Conservation (phyloP, 2,797 vertebrate species). For the Galaxias olidus region DNA sequence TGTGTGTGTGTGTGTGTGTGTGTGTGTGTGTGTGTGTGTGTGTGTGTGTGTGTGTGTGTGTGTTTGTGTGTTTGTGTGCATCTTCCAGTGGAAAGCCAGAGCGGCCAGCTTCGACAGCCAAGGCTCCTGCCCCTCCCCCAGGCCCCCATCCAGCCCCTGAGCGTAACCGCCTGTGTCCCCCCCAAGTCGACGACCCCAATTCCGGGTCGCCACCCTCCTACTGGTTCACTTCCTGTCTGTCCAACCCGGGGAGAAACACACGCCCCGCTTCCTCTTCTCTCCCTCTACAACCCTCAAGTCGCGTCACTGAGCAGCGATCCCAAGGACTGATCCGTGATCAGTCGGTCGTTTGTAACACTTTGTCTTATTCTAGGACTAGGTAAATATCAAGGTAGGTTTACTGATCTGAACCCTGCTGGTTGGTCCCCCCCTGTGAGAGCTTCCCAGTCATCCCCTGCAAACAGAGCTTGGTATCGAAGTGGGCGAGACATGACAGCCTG, state of each 20-base stretch:
- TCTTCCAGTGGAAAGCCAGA: conserved; percentile 91
- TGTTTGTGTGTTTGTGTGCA: conserved; percentile 16
- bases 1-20: not conserved
- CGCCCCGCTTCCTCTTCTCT: conserved; percentile 31
- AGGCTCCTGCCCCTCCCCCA: conserved; percentile 92
- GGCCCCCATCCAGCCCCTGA: conserved; percentile 91
- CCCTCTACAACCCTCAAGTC: conserved; percentile 45
- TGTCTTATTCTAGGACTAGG: conserved; percentile 38
- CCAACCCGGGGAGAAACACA: conserved; percentile 65
- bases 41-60: not conserved
- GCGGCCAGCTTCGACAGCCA: conserved; percentile 97
- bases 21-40: conserved; percentile 14
- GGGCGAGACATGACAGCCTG: conserved; percentile 28
- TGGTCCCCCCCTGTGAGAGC: conserved; percentile 25
- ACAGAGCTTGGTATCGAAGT: conserved; percentile 26
- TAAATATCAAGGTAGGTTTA: conserved; percentile 31
- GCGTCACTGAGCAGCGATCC: conserved; percentile 48
- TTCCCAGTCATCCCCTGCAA: conserved; percentile 11
- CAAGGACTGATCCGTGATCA: conserved; percentile 57
- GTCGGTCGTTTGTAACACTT: conserved; percentile 47
- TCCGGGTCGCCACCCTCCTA: conserved; percentile 60
- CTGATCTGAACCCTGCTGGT: conserved; percentile 35
- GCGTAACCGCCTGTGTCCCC: conserved; percentile 70
- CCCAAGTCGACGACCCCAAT: conserved; percentile 41
- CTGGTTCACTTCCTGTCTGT: conserved; percentile 71